Evolutionary conservation across 2,113 vertebrate genomes (phyloP).

Genomic region (Dromiciops gliroides): DNA sequence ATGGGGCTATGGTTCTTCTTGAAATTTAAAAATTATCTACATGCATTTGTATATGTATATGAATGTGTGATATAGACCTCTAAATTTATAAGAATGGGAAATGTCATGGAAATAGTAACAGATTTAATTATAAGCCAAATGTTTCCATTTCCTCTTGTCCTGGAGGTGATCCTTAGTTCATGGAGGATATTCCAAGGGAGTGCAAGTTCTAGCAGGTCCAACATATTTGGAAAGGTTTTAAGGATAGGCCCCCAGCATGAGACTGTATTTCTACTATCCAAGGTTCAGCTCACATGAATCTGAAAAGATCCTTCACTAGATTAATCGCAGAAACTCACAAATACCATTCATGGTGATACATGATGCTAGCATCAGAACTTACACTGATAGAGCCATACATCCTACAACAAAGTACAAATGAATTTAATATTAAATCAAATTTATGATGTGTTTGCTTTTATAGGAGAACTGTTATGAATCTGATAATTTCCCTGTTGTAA

Average conservation of each 20-base stretch:
- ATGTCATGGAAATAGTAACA: not conserved
- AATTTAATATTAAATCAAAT: not conserved
- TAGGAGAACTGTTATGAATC: not conserved
- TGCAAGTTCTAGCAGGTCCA: not conserved
- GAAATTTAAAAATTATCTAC: not conserved
- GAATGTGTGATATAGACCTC: not conserved
- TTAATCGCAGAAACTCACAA: not conserved
- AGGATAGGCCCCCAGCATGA: not conserved
- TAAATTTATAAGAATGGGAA: not conserved
- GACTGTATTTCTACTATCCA: not conserved
- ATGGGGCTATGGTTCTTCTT: not conserved
- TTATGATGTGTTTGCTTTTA: not conserved
- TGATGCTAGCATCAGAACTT: not conserved
- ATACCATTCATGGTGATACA: not conserved
- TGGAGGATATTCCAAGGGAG: not conserved
- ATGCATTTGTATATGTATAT: not conserved
- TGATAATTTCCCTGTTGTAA: not conserved
- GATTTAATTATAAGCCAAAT: not conserved
- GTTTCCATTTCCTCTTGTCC: not conserved
- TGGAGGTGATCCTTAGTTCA: not conserved
- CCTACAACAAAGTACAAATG: not conserved
- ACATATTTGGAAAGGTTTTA: not conserved
- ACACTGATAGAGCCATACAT: not conserved
- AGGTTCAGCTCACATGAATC: not conserved
- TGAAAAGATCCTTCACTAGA: not conserved